Evolutionary conservation across 2,113 vertebrate genomes (phyloP).

Genomic region (Cranoglanis bouderius): DNA sequence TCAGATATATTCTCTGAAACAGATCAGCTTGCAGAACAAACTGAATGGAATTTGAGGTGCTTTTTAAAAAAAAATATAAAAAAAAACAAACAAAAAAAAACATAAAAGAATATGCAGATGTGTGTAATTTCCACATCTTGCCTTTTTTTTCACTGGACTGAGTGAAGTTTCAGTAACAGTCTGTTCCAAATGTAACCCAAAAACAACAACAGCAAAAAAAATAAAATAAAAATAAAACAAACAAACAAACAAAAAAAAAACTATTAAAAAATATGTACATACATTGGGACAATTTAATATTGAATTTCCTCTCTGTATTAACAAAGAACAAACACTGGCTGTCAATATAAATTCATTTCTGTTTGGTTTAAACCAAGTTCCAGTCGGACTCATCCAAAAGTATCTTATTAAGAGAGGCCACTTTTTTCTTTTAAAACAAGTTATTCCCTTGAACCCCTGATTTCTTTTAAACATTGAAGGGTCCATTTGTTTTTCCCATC

Average conservation of each 20-base stretch:
- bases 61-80: neutral
- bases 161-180: neutral
- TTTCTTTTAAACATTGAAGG: conserved; percentile 17
- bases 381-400: conserved; percentile 2
- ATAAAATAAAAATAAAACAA: neutral
- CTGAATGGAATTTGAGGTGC: neutral
- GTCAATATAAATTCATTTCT: neutral
- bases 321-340: neutral
- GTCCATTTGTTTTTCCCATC: conserved; percentile 15
- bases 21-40: conserved; percentile 14
- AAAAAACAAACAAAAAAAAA: no score
- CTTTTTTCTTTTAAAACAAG: conserved; percentile 11
- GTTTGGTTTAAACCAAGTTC: conserved; percentile 22
- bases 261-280: conserved; percentile 44
- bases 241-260: neutral
- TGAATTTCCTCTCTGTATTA: conserved; percentile 2
- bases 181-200: conserved; percentile 12
- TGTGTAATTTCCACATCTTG: neutral
- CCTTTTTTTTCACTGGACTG: neutral
- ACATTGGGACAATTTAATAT: conserved; percentile 16
- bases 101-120: neutral
- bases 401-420: conserved; percentile 6
- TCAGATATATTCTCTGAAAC: conserved; percentile 7
- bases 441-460: conserved; percentile 15
- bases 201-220: neutral